Conservation (phyloP, 2,888 invertebrate species). For the Melieria picta region DNA sequence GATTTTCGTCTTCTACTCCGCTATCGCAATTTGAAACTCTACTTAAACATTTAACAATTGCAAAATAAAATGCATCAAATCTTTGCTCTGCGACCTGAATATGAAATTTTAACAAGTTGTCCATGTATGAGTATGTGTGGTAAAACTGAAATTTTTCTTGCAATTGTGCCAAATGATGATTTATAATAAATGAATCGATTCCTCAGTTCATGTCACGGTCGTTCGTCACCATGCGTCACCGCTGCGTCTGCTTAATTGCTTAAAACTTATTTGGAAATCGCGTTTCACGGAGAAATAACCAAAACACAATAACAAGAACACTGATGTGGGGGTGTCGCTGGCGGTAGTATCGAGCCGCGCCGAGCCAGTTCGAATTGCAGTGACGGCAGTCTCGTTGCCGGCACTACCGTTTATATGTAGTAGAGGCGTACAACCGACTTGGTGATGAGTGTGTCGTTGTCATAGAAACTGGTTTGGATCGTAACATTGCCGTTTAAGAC, state of each 20-base stretch:
- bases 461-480: constrained; percentile 96
- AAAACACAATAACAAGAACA: neutral
- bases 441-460: constrained; percentile 92
- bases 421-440: constrained; percentile 95
- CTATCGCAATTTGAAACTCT: too few species aligned
- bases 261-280: constrained; percentile 9
- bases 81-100: too few species aligned
- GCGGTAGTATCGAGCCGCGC: neutral
- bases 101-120: too few species aligned
- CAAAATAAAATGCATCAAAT: too few species aligned
- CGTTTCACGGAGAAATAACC: neutral
- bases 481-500: constrained; percentile 96
- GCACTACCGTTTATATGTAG: constrained; percentile 77
- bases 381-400: neutral
- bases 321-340: constrained; percentile 21
- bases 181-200: constrained; percentile 13
- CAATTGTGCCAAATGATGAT: too few species aligned
- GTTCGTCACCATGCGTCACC: constrained; percentile 13
- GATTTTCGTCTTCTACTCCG: neutral
- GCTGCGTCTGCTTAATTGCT: neutral
- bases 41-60: too few species aligned
- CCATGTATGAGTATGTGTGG: too few species aligned
- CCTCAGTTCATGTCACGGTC: neutral
- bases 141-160: too few species aligned
- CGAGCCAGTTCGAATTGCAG: neutral